Percentiles rank a stretch among this genome's conserved stretches.
These are phyloP conservation scores for Dissostichus mawsoni DNA, from an alignment of 2,113 vertebrate species.

Conservation along the genomic window DNA sequence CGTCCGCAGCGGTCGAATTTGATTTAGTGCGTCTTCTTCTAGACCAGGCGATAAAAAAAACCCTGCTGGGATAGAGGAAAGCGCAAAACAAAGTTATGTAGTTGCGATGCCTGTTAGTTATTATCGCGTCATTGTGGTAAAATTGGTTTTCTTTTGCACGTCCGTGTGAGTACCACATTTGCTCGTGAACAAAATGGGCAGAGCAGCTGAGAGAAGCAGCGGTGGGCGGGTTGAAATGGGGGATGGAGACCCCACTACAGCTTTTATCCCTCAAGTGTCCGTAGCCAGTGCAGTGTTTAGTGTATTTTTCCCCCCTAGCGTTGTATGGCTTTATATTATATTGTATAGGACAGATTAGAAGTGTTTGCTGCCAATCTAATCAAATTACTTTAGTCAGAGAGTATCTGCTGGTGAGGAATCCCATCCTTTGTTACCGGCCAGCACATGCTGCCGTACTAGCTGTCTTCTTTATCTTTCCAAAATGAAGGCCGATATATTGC, in stretches of 20 bases:
- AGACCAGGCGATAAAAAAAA: conserved; percentile 20
- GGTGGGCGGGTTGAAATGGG: conserved; percentile 66
- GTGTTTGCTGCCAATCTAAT: background rate
- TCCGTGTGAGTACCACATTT: conserved; percentile 16
- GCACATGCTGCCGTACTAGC: conserved; percentile 55
- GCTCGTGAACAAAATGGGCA: conserved; percentile 65
- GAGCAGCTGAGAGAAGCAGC: conserved; percentile 65
- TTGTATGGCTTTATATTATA: background rate
- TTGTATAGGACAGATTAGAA: background rate
- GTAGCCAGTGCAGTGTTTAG: conserved; percentile 12
- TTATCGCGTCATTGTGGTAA: background rate
- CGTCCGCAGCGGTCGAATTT: conserved; percentile 1
- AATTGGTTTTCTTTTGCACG: background rate
- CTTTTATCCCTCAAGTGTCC: conserved; percentile 46
- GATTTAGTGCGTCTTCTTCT: conserved; percentile 5
- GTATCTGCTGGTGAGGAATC: conserved; percentile 21
- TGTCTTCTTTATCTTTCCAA: conserved; percentile 22
- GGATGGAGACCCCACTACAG: conserved; percentile 68
- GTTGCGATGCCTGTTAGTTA: background rate
- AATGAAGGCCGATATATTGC: background rate
- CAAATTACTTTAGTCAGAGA: conserved; percentile 25
- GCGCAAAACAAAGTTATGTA: conserved; percentile 41
- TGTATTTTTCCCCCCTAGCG: conserved; percentile 19
- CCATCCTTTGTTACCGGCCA: conserved; percentile 70
- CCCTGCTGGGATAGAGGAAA: background rate